Evolutionary conservation across 2,797 vertebrate species (phyloP).

Genomic region (Megaceryle alcyon): DNA sequence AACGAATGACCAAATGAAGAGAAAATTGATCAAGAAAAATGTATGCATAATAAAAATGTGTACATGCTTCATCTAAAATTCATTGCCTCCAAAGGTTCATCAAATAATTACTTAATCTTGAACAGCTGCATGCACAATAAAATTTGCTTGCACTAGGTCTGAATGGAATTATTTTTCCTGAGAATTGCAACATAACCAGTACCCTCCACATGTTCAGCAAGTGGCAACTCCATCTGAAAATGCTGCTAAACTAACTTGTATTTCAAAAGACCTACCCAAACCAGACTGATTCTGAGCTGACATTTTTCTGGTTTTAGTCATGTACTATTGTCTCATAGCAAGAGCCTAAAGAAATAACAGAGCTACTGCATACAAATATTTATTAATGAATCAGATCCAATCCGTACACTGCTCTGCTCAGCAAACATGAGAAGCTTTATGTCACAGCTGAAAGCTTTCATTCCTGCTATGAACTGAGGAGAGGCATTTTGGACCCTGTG

Average conservation of each 20-base stretch:
- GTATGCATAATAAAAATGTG: conserved; percentile 54
- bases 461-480: background rate
- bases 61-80: conserved; percentile 58
- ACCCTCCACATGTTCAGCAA: background rate
- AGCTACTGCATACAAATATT: background rate
- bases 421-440: background rate
- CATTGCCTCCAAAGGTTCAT: conserved; percentile 50
- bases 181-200: conserved; percentile 7
- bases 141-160: conserved; percentile 36
- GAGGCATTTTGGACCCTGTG: background rate
- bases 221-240: background rate
- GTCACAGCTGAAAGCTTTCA: background rate
- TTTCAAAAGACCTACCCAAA: background rate
- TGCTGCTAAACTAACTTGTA: background rate
- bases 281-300: background rate
- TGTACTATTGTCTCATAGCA: background rate
- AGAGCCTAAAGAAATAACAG: background rate
- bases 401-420: background rate
- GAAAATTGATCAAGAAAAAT: conserved; percentile 58
- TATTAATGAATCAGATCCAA: background rate
- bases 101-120: conserved; percentile 70
- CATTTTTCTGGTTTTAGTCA: background rate
- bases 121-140: conserved; percentile 63
- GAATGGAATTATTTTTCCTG: conserved; percentile 52
- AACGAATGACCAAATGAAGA: conserved; percentile 56